phyloP scores from a whole-genome alignment of 2,888 invertebrate species.

The Hermaeophaga mercurialis region DNA sequence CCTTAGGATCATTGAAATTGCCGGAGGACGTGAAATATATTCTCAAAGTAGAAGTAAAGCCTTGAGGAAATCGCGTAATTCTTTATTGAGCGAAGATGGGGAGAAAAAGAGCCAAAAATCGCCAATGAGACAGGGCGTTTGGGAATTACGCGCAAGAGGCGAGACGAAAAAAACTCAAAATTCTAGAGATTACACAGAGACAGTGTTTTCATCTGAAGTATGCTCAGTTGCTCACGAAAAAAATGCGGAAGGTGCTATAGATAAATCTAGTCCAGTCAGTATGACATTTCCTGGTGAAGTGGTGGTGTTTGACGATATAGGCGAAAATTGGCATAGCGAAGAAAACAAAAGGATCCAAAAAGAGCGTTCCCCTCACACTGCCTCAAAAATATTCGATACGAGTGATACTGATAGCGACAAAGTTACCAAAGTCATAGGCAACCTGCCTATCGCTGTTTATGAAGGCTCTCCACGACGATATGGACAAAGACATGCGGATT shows the following conservation, averaged over 20 bases:
- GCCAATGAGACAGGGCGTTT: slow-evolving; percentile 62
- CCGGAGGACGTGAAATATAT: slow-evolving; percentile 83
- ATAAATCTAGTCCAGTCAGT: slow-evolving; percentile 62
- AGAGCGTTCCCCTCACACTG: slow-evolving; percentile 48
- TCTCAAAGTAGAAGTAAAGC: slow-evolving; percentile 83
- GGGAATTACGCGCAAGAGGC: slow-evolving; percentile 63
- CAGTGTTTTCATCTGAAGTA: slow-evolving; percentile 66
- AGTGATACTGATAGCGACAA: slow-evolving; percentile 52
- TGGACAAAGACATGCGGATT: slow-evolving; percentile 65
- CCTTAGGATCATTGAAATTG: slow-evolving; percentile 72
- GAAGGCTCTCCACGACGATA: slow-evolving; percentile 89
- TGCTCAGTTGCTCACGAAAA: slow-evolving; percentile 61
- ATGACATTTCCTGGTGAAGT: slow-evolving; percentile 76
- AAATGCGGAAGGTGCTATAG: slow-evolving; percentile 49
- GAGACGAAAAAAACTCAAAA: slow-evolving; percentile 53
- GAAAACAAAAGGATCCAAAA: slow-evolving; percentile 37
- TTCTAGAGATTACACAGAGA: slow-evolving; percentile 65
- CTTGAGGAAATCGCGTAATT: slow-evolving; percentile 71
- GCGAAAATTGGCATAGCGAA: slow-evolving; percentile 73
- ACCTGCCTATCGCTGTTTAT: slow-evolving; percentile 90
- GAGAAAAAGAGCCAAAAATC: slow-evolving; percentile 60
- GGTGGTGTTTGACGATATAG: slow-evolving; percentile 85
- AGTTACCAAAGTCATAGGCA: slow-evolving; percentile 73
- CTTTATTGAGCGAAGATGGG: slow-evolving; percentile 52
- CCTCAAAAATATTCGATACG: slow-evolving; percentile 47